phyloP scores from a whole-genome alignment of 2,113 vertebrate genomes.

The Pteropus alecto region DNA sequence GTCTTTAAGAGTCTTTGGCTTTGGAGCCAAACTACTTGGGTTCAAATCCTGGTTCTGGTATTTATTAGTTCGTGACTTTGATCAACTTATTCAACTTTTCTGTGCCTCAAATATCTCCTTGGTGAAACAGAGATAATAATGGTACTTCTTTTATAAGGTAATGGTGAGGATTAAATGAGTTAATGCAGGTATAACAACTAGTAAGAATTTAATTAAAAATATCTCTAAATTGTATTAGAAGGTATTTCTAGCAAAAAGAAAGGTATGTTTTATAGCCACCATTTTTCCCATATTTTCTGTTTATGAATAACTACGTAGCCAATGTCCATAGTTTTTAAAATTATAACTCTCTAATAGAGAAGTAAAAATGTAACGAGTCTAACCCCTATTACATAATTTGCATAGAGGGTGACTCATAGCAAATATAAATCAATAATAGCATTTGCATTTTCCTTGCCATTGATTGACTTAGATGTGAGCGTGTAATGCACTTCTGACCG shows the following conservation, averaged over 20 bases:
- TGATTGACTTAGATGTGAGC: neutral
- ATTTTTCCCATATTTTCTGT: neutral
- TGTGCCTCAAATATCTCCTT: neutral
- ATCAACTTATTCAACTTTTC: neutral
- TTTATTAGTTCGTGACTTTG: neutral
- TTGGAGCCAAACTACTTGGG: neutral
- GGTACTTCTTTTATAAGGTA: neutral
- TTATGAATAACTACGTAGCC: neutral
- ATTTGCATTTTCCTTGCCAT: neutral
- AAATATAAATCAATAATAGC: neutral
- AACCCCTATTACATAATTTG: neutral
- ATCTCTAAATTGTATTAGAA: neutral
- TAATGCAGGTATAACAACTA: neutral
- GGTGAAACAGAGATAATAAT: neutral
- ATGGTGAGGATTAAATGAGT: neutral
- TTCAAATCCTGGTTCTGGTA: neutral
- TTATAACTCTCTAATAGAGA: neutral
- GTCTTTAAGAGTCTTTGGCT: neutral
- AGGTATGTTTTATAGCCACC: neutral
- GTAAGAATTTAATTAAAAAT: neutral
- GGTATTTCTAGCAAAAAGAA: neutral
- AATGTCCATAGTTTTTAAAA: neutral
- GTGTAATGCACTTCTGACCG: neutral
- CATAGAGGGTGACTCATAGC: neutral
- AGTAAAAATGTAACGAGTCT: neutral